phyloP scores from a whole-genome alignment of 2,888 invertebrate species.

The Ditula angustiorana region DNA sequence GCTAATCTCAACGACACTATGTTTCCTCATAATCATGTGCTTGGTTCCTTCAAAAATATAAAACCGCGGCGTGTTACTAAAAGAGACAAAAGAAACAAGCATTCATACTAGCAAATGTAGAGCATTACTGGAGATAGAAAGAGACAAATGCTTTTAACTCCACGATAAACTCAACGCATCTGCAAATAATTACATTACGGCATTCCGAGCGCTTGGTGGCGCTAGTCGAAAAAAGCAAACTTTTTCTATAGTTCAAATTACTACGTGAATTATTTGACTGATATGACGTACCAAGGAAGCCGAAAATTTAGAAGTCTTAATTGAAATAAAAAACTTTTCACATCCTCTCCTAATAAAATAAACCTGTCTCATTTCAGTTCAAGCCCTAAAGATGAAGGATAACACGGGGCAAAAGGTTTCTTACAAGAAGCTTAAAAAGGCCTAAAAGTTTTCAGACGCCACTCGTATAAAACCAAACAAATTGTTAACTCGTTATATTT shows the following conservation, averaged over 20 bases:
- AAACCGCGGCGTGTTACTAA: not conserved
- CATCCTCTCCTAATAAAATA: no score
- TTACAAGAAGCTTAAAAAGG: no score
- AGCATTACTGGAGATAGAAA: not conserved
- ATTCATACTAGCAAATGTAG: not conserved
- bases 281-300: no score
- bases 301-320: no score
- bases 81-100: not conserved
- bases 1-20: conserved; percentile 21
- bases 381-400: no score
- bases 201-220: not conserved
- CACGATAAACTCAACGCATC: not conserved
- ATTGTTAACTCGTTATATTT: not conserved
- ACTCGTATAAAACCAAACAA: not conserved
- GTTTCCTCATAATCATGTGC: not conserved
- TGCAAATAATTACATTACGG: not conserved
- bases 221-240: not conserved
- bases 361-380: no score
- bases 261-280: no score
- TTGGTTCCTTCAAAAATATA: not conserved
- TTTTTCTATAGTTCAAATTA: no score
- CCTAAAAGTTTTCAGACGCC: not conserved
- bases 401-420: no score
- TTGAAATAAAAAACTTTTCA: no score
- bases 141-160: not conserved